Evolutionary conservation across 2,113 vertebrate genomes (phyloP).

Genomic region (Nyctereutes procyonoides): DNA sequence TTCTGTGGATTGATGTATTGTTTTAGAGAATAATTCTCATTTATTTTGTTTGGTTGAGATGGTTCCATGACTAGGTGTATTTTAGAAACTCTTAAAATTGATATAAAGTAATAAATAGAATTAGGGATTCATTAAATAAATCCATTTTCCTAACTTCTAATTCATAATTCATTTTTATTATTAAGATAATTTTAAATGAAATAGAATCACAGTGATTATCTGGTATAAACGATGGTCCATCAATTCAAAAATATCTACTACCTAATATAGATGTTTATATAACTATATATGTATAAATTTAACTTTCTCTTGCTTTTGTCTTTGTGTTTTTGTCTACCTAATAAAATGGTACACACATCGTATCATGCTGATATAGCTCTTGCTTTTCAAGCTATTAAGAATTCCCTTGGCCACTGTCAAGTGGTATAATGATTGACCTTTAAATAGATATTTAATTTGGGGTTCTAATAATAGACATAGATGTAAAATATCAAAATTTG

Average conservation of each 20-base stretch:
- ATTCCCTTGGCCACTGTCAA: neutral
- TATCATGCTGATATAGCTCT: neutral
- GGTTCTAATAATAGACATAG: slow-evolving; percentile 66
- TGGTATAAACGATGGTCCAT: neutral
- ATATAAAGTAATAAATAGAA: neutral
- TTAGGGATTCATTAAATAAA: neutral
- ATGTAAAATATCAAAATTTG: slow-evolving; percentile 69
- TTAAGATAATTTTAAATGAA: neutral
- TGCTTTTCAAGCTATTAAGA: neutral
- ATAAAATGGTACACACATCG: neutral
- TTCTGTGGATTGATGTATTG: neutral
- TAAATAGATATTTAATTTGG: slow-evolving; percentile 75
- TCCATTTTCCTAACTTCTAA: neutral
- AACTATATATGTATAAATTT: neutral
- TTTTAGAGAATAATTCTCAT: neutral
- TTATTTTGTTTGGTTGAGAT: neutral
- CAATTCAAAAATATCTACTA: neutral
- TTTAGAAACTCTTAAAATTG: neutral
- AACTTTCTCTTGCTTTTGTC: neutral
- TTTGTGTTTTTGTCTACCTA: neutral
- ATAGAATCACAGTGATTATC: neutral
- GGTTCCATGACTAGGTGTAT: no score
- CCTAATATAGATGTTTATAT: neutral
- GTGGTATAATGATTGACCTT: slow-evolving; percentile 9
- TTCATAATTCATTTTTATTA: neutral